Conservation (phyloP, 2,113 vertebrate genomes). For the Alces alces region DNA sequence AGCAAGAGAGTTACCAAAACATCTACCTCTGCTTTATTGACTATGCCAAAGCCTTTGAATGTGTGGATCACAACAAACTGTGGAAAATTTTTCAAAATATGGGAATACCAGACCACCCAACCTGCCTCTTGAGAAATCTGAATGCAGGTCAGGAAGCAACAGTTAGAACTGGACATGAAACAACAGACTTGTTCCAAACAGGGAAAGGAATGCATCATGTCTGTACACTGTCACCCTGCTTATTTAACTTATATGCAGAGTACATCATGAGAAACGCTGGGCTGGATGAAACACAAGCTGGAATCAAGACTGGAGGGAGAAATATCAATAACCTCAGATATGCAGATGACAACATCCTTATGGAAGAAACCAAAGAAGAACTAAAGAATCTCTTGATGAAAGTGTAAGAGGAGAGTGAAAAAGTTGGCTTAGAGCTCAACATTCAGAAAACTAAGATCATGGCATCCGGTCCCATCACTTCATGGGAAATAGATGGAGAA, state of each 20-base stretch:
- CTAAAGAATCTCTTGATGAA: neutral
- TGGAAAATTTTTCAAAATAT: neutral
- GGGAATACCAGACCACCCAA: neutral
- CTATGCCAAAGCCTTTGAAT: neutral
- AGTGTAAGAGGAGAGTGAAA: neutral
- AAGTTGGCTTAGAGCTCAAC: neutral
- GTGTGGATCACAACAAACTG: neutral
- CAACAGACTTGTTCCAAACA: neutral
- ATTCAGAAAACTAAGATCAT: neutral
- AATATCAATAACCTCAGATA: neutral
- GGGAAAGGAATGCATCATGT: neutral
- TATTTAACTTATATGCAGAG: neutral
- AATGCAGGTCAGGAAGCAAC: neutral
- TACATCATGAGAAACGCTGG: neutral
- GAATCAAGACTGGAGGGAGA: neutral
- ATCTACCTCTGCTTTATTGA: neutral
- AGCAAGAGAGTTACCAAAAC: neutral
- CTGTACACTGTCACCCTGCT: neutral
- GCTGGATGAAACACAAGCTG: neutral
- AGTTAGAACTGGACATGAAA: neutral
- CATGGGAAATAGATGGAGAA: neutral
- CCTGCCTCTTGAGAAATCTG: neutral
- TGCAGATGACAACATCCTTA: neutral
- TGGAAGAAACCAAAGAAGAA: neutral
- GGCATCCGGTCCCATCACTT: neutral